Conservation (phyloP, 2,888 invertebrate genomes). For the Therioaphis trifolii region DNA sequence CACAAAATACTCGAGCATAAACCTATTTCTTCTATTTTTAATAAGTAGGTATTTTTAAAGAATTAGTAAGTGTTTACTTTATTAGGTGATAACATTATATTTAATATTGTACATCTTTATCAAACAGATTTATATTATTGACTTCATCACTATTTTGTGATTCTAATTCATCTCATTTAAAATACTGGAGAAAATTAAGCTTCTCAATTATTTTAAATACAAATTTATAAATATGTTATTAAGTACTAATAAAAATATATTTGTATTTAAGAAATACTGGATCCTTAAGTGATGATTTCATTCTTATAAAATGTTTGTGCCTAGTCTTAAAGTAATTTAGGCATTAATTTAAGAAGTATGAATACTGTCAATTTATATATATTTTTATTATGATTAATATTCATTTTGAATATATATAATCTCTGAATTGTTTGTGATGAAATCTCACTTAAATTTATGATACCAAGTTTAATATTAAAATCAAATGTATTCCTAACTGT, state of each 20-base stretch:
- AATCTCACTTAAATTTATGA: neutral
- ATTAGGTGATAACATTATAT: constrained; percentile 18
- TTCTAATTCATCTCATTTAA: neutral
- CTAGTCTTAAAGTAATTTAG: constrained; percentile 46
- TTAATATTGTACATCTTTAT: constrained; percentile 15
- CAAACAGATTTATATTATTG: constrained; percentile 19
- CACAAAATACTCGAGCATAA: constrained; percentile 59
- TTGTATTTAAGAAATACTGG: too few species aligned
- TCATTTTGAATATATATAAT: neutral
- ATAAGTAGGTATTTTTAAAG: constrained; percentile 42
- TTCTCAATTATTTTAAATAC: too few species aligned
- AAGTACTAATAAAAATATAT: too few species aligned
- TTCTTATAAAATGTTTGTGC: constrained; percentile 13
- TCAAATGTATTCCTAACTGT: constrained; percentile 39
- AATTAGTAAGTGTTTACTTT: constrained; percentile 44
- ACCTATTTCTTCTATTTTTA: constrained; percentile 44
- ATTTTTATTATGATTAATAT: constrained; percentile 14
- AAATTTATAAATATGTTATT: too few species aligned
- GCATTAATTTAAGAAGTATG: constrained; percentile 26
- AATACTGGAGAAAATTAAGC: too few species aligned
- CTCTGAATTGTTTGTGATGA: constrained; percentile 13
- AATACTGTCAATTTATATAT: constrained; percentile 52
- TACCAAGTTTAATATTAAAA: neutral
- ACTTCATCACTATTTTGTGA: constrained; percentile 20
- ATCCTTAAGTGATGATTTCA: constrained; percentile 17